Base-by-base conservation (phyloP, 2,113 vertebrate species). In the Conger conger region DNA sequence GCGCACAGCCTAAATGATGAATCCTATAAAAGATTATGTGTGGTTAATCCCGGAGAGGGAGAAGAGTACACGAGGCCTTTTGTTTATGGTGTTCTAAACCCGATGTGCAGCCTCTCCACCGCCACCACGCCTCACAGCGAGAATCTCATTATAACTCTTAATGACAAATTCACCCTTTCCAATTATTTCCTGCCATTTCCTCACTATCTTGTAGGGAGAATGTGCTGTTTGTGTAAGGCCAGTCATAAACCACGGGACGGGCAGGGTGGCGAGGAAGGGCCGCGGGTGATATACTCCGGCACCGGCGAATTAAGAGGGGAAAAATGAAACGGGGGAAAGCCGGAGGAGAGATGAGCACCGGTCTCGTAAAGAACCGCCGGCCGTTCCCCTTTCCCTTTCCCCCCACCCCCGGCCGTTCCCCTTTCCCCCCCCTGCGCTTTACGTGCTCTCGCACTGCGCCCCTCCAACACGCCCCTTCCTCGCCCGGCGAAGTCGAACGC, bases 141-240 rank as follows among this genome's bases (percentile, higher is more conserved):
- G 91, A 93, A 94, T 93, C 92, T 94, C 92, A 93, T 93, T 93
- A 93, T 91, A 90, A 94, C 89, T 91, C 83, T 82, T 93, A 92
- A 93, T 94, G 92, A 93, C 92, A 94, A 92, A 93, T 92, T 92
- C 91, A 90, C 88, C 87, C 90, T 90, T 92, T 93, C 90, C 90
- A 93, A 93, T 94, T 93, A 93, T 93, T 92, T 88, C 86, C 90
- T 91, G 91, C 89, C 88, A 90, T 92, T 91, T 91, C 87, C 81
- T 76, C 88, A 86, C 91, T 92, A 90, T 93, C 91, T 92, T 85
- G 87, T 87, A 83, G 86, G 81, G 85, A 92, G 87, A 90, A 86
- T 87, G 84, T 85, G 91, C 85, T 54, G 88, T 89, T 89, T 87
- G 85, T 90, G 89, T 88, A 87, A 82, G 82, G 83, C 77, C 63